These are phyloP conservation scores for Tetramorium bicarinatum DNA, from an alignment of 2,888 invertebrate species.

Conservation along the genomic window DNA sequence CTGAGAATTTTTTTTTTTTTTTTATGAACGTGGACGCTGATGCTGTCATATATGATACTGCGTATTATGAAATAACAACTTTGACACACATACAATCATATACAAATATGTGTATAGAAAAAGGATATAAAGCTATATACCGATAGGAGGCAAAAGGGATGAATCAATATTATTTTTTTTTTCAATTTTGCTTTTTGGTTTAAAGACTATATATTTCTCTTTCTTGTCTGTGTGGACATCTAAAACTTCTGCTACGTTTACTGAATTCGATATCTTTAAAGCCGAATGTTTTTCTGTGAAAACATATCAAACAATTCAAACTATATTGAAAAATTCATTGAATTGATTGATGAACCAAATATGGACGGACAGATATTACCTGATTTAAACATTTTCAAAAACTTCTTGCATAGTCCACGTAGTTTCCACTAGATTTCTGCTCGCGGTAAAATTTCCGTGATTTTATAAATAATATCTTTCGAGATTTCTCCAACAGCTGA, in stretches of 20 bases:
- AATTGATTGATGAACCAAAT: neutral
- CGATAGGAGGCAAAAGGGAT: too few relatives aligned
- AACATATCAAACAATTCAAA: neutral
- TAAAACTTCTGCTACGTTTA: slow-evolving; percentile 1
- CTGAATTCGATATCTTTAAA: slow-evolving; percentile 2
- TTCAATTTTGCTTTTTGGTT: neutral
- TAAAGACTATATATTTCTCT: neutral
- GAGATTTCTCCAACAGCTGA: neutral
- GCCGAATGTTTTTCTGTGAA: neutral
- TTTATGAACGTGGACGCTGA: neutral
- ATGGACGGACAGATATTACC: neutral
- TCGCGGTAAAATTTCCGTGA: neutral
- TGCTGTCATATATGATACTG: neutral
- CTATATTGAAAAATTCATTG: neutral
- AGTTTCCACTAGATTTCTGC: neutral
- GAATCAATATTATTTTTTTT: neutral
- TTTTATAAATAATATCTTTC: slow-evolving; percentile 8
- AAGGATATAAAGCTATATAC: neutral
- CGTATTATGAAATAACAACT: neutral
- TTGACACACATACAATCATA: neutral
- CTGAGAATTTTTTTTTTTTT: neutral
- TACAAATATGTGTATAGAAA: too few relatives aligned
- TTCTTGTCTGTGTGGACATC: neutral
- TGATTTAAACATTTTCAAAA: neutral
- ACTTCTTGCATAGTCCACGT: neutral